Base-by-base conservation (phyloP, 1,140 invertebrate genomes). In the fruit fly (Drosophila melanogaster) region DNA sequence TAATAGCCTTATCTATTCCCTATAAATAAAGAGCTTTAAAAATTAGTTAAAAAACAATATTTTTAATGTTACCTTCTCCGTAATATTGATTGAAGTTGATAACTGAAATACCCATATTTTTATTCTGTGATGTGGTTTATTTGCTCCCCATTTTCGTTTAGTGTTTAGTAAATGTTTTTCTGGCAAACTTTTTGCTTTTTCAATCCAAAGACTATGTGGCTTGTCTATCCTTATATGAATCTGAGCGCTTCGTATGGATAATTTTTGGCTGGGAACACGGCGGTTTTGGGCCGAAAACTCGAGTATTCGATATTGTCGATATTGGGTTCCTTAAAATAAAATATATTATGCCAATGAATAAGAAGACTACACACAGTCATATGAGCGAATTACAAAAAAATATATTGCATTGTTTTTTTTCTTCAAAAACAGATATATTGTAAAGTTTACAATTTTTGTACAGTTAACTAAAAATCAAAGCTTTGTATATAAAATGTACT, bases 231-330 rank as follows among this genome's bases (percentile, higher is more conserved):
- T 81, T 46, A 92, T 79, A 50, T 92, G 91, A 24, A 92, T 90
- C 55, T 90, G 70, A 6, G 91, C 91, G 55, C 80, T 79, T 14
- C 79, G 74, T 47, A 92, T 81, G 14, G 72, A 71, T 14, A 91
- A 47, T 60, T 91, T 90, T 92, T 86, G 94, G 89, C 93, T 94
- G 26, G 93, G 93, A 79, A 95, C 94, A 40, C 85, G 50, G 93
- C 94, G 78, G 95, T 95, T 64, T 96, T 95, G 61, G 94, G 95
- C 64, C 24, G 83, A 51, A 93, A 98, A 98, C 92, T 98, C 96
- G 54, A 98, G 93, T 56, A 98, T 93, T 26, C 95, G 95, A 90
- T 98, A 97, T 6, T 96, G 96, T 91, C 97, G 80, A 54, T 78
- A 90, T 64, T 79, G 95, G 94, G 70, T 94, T 94, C 89, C 97